Percentiles rank a stretch among this genome's conserved stretches.
Conservation (phyloP, 2,113 vertebrate species). For the Zeus faber region DNA sequence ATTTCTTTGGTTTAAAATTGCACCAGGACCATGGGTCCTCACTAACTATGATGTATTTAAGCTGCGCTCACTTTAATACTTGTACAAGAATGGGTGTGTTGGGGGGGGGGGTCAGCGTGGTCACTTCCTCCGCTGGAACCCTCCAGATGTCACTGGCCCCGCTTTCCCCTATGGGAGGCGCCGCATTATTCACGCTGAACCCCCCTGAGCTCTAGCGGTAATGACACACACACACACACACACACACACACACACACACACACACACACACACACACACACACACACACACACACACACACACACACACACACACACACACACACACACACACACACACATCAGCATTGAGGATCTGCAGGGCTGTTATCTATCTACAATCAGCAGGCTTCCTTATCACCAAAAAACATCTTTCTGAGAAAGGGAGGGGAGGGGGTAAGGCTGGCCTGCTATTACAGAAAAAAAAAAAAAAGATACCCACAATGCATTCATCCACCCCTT, state of each 20-base stretch:
- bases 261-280: constrained; percentile 2
- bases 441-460: constrained; percentile 49
- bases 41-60: too few relatives aligned
- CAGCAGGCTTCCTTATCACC: constrained; percentile 72
- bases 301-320: constrained; percentile 15
- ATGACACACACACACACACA: constrained; percentile 41
- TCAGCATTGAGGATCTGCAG: constrained; percentile 63
- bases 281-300: constrained; percentile 6
- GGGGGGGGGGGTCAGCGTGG: constrained; percentile 30
- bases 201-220: constrained; percentile 48
- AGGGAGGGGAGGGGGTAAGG: constrained; percentile 15
- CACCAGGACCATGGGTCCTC: too few relatives aligned
- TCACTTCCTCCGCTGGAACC: constrained; percentile 48
- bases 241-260: not conserved
- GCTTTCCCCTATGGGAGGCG: constrained; percentile 49
- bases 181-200: constrained; percentile 66
- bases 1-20: too few relatives aligned
- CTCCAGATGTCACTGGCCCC: too few relatives aligned
- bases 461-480: constrained; percentile 51
- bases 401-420: constrained; percentile 61
- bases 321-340: constrained; percentile 23
- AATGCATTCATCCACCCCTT: constrained; percentile 63
- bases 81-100: not conserved
- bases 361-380: constrained; percentile 68
- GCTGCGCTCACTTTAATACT: too few relatives aligned